Percentiles rank a stretch among this genome's conserved stretches.
Evolutionary conservation across 1,140 invertebrate species (phyloP).

Genomic region (Epicauta chinensis): DNA sequence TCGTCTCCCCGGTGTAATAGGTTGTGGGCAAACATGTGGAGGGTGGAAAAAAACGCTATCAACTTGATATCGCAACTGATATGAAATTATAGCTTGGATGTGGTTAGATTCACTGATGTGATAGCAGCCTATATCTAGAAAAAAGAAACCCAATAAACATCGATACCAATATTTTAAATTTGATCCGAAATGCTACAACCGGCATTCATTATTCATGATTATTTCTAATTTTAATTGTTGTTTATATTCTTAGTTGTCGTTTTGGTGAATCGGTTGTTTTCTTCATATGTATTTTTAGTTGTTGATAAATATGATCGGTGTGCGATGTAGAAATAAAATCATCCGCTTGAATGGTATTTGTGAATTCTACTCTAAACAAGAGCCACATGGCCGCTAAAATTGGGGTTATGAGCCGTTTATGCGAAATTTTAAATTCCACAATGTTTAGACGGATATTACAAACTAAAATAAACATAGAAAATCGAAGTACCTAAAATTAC

Average conservation of each 20-base stretch:
- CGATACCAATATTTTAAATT: constrained; percentile 18
- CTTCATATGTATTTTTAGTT: background rate
- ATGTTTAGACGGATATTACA: constrained; percentile 3
- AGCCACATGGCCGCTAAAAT: constrained; percentile 1
- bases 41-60: constrained; percentile 7
- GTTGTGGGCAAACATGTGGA: constrained; percentile 6
- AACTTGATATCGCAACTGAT: constrained; percentile 30
- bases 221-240: background rate
- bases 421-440: constrained; percentile 3
- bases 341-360: no score
- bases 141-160: constrained; percentile 23
- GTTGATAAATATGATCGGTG: background rate
- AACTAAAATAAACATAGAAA: constrained; percentile 8
- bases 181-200: constrained; percentile 2
- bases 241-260: background rate
- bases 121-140: constrained; percentile 16
- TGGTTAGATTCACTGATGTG: constrained; percentile 33
- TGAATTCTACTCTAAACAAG: background rate
- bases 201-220: background rate
- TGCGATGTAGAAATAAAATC: background rate
- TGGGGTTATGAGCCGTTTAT: constrained; percentile 9
- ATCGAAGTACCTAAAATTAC: no score
- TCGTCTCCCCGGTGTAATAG: background rate
- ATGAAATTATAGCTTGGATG: constrained; percentile 32
- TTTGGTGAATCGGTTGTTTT: background rate